Conservation (phyloP, 2,888 invertebrate genomes). For the Clusia tigrina region DNA sequence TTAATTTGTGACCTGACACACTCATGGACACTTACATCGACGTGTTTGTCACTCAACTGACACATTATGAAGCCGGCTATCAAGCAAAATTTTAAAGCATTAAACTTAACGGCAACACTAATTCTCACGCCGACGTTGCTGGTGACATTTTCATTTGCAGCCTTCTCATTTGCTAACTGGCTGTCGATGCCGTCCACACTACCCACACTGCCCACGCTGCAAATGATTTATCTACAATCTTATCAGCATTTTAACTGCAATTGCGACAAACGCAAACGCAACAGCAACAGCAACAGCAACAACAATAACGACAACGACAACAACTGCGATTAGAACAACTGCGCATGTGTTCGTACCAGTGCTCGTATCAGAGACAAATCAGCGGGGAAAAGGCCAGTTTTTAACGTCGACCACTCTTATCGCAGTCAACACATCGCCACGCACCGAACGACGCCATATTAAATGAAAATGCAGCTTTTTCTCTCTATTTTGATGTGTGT, state of each 20-base stretch:
- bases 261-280: too few relatives aligned
- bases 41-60: too few relatives aligned
- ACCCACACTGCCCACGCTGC: not conserved
- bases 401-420: slow-evolving; percentile 3
- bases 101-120: too few relatives aligned
- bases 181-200: not conserved
- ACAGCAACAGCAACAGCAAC: slow-evolving; percentile 11
- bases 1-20: too few relatives aligned
- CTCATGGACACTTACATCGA: too few relatives aligned
- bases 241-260: slow-evolving; percentile 6
- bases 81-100: too few relatives aligned
- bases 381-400: not conserved
- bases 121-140: too few relatives aligned
- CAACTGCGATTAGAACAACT: slow-evolving; percentile 2
- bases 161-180: too few relatives aligned
- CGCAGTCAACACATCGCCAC: slow-evolving; percentile 11
- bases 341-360: too few relatives aligned
- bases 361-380: not conserved
- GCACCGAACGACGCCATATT: slow-evolving; percentile 4
- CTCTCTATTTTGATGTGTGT: not conserved
- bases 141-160: too few relatives aligned
- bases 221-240: slow-evolving; percentile 6
- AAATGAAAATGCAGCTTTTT: not conserved
- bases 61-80: too few relatives aligned
- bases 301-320: slow-evolving; percentile 12